Evolutionary conservation across 2,113 vertebrate genomes (phyloP).

Genomic region (Leptodactylus fuscus): DNA sequence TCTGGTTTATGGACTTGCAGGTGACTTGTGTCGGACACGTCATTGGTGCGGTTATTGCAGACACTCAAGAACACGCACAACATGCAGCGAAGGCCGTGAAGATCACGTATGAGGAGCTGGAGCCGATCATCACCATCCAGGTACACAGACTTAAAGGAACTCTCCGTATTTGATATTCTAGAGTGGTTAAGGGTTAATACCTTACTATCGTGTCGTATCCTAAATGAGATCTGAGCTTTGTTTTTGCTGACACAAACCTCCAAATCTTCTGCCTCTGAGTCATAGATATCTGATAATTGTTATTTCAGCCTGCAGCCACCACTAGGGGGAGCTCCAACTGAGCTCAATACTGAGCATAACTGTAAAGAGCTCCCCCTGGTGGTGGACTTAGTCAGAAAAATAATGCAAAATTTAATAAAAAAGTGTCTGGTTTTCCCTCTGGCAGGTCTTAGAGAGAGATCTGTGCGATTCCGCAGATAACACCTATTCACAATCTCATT

Average conservation of each 20-base stretch:
- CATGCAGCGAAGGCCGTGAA: constrained; percentile 85
- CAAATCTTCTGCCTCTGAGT: no score
- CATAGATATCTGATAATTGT: not conserved
- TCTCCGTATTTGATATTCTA: not conserved
- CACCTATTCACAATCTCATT: not conserved
- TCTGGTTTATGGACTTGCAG: constrained; percentile 67
- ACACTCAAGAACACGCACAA: constrained; percentile 89
- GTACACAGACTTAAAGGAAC: constrained; percentile 66
- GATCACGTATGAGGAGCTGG: constrained; percentile 87
- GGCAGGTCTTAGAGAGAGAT: no score
- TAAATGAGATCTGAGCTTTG: no score
- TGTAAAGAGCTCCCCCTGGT: no score
- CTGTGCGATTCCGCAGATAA: not conserved
- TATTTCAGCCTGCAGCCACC: not conserved
- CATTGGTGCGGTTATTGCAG: constrained; percentile 88
- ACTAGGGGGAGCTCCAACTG: not conserved
- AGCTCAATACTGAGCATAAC: not conserved
- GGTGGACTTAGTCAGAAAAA: no score
- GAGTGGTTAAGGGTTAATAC: not conserved
- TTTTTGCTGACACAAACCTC: no score
- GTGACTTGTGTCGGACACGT: constrained; percentile 95
- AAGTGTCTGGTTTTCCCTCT: no score
- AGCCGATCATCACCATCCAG: constrained; percentile 89
- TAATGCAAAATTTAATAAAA: no score
- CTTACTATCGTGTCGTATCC: no score